phyloP scores from a whole-genome alignment of 2,113 vertebrate genomes.

The Cynocephalus volans region DNA sequence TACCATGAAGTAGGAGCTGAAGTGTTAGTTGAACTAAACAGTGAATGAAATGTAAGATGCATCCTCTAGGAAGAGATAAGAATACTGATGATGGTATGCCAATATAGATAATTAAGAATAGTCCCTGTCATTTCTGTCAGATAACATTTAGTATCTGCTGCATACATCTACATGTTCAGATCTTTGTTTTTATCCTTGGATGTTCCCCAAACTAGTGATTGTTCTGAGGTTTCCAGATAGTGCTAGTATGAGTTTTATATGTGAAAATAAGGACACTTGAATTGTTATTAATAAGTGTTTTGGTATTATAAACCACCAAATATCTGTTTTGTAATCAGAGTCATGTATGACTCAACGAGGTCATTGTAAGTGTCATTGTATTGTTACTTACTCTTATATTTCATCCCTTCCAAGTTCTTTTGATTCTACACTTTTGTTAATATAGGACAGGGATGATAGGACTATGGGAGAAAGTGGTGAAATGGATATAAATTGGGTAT shows the following conservation, averaged over 20 bases:
- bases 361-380: not conserved
- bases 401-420: not conserved
- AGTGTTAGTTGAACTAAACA: slow-evolving; percentile 33
- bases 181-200: slow-evolving; percentile 23
- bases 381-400: slow-evolving; percentile 6
- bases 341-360: not conserved
- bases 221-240: not conserved
- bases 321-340: not conserved
- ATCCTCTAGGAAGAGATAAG: not conserved
- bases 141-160: not conserved
- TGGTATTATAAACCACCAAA: not conserved
- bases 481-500: not conserved
- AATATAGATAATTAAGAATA: not conserved
- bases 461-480: not conserved
- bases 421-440: slow-evolving; percentile 17
- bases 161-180: slow-evolving; percentile 10
- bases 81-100: not conserved
- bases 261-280: slow-evolving; percentile 8
- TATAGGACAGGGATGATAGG: not conserved
- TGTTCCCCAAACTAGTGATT: not conserved
- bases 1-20: slow-evolving; percentile 12
- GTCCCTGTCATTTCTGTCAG: not conserved
- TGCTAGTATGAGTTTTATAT: not conserved
- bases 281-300: slow-evolving; percentile 11
- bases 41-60: not conserved